Evolutionary conservation across 2,797 vertebrate genomes (phyloP), one percentile per base, ranked within the genome.

Genomic region (Kryptopterus vitreolus): DNA sequence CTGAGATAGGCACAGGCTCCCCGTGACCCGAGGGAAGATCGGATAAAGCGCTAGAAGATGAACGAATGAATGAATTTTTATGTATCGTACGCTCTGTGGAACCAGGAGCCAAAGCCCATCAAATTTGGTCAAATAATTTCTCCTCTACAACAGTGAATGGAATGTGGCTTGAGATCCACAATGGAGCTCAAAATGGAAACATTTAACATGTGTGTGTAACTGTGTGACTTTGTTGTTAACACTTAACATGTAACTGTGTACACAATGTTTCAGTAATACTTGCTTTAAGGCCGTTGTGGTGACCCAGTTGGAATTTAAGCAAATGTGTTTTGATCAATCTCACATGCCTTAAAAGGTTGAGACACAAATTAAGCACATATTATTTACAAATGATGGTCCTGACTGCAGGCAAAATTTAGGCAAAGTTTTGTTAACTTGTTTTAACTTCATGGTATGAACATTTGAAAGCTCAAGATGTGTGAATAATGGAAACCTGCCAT

Each of bases 291-390:
- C 26, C 2, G 0, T 1, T 0, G 12, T 31, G 2, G 7, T 50
- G 43, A 50, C 15, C 13, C 24, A 48, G 1, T 6, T 26, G 26
- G 22, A 22, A 46, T 24, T 46, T 46, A 68, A 26, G 35, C 38
- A 26, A 68, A 24, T 24, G 43, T 70, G 26, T 31, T 70, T 50
- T 50, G 66, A 70, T 50, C 29, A 20, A 52, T 31, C 24, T 46
- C 43, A 48, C 66, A 70, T 50, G 66, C 8, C 66, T 50, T 70
- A 24, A 50, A 29, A 50, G 13, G 26, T 70, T 70, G 50, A 50
- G 50, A 31, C 3, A 20, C 15, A 31, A 22, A 38, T 52, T 70
- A 50, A 1, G 4, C 16, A 53, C 16, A 50, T 18, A 70, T 31
- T 16, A 20, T 11, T 20, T 29, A 50, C 18, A 70, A 70, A 52